These are phyloP conservation scores for Oligia latruncula DNA, from an alignment of 2,888 invertebrate genomes.

Conservation along the genomic window DNA sequence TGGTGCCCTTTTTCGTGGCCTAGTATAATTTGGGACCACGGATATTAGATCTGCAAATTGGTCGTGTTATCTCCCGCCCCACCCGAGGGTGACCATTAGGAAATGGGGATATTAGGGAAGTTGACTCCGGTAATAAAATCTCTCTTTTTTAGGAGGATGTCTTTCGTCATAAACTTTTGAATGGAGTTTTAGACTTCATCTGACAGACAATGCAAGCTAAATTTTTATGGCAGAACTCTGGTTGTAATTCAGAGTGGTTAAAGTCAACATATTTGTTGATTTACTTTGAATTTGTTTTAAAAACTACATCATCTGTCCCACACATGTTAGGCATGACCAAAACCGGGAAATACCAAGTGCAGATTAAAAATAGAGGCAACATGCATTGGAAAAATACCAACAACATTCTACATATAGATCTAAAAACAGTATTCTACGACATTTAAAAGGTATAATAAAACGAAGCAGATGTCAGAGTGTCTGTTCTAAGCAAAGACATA, in stretches of 20 bases:
- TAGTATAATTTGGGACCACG: slow-evolving; percentile 78
- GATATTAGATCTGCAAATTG: slow-evolving; percentile 89
- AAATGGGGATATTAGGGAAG: slow-evolving; percentile 31
- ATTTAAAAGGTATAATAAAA: slow-evolving; percentile 35
- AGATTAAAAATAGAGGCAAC: not conserved
- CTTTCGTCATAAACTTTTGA: slow-evolving; percentile 10
- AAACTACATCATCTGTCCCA: slow-evolving; percentile 1
- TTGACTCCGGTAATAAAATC: slow-evolving; percentile 34
- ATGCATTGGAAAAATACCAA: slow-evolving; percentile 15
- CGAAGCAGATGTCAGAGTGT: slow-evolving; percentile 21
- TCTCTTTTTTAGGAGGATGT: slow-evolving; percentile 5
- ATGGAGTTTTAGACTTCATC: not conserved
- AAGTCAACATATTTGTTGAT: not conserved
- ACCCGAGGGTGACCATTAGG: slow-evolving; percentile 70
- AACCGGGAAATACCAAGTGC: slow-evolving; percentile 5
- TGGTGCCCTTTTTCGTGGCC: slow-evolving; percentile 70
- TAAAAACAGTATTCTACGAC: slow-evolving; percentile 14
- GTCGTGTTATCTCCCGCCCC: slow-evolving; percentile 82
- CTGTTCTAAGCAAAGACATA: slow-evolving; percentile 46
- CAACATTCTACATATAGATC: slow-evolving; percentile 4
- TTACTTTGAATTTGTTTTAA: not conserved
- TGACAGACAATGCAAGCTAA: not conserved
- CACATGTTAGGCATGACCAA: slow-evolving; percentile 21
- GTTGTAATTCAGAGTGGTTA: slow-evolving; percentile 11
- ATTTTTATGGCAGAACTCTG: slow-evolving; percentile 8